These are phyloP conservation scores for Lutjanus campechanus DNA, from an alignment of 2,797 vertebrate species.

Conservation along the genomic window DNA sequence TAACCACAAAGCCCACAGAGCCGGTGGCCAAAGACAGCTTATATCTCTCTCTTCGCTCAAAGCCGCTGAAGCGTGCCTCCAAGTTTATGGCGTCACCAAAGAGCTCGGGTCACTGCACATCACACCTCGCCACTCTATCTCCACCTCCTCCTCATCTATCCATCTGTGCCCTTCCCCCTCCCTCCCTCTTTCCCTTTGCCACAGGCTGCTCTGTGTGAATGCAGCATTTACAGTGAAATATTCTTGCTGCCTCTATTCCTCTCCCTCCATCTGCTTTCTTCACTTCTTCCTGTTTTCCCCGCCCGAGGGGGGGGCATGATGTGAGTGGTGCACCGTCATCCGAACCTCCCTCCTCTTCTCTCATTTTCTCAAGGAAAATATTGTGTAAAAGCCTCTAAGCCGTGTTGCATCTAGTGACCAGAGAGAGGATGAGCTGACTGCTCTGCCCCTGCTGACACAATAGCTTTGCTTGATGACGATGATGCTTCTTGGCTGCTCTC, in stretches of 20 bases:
- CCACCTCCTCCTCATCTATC: constrained; percentile 34
- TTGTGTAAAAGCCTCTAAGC: constrained; percentile 47
- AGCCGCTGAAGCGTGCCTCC: constrained; percentile 54
- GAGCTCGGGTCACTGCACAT: constrained; percentile 74
- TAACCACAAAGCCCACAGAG: constrained; percentile 22
- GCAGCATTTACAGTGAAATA: constrained; percentile 51
- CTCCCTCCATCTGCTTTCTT: constrained; percentile 41
- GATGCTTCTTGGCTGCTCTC: constrained; percentile 53
- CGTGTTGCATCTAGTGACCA: constrained; percentile 48
- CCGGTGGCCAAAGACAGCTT: constrained; percentile 41
- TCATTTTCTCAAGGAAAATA: constrained; percentile 52
- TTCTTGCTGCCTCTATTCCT: constrained; percentile 6
- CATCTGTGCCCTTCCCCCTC: constrained; percentile 32
- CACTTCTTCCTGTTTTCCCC: constrained; percentile 32
- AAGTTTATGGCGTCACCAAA: constrained; percentile 57
- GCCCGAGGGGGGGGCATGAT: constrained; percentile 9
- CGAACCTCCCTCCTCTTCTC: not conserved
- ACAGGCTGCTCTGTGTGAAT: constrained; percentile 36
- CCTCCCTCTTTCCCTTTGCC: constrained; percentile 1
- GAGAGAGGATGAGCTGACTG: constrained; percentile 47
- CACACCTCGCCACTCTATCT: constrained; percentile 68
- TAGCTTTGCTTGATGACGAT: constrained; percentile 38
- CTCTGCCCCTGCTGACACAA: constrained; percentile 50
- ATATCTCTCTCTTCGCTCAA: constrained; percentile 33
- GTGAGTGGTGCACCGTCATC: constrained; percentile 39